A percentile compares a stretch with the other conserved stretches of the same genome.
Conservation (phyloP, 2,797 vertebrate species). For the Gymnopithys bicolor region DNA sequence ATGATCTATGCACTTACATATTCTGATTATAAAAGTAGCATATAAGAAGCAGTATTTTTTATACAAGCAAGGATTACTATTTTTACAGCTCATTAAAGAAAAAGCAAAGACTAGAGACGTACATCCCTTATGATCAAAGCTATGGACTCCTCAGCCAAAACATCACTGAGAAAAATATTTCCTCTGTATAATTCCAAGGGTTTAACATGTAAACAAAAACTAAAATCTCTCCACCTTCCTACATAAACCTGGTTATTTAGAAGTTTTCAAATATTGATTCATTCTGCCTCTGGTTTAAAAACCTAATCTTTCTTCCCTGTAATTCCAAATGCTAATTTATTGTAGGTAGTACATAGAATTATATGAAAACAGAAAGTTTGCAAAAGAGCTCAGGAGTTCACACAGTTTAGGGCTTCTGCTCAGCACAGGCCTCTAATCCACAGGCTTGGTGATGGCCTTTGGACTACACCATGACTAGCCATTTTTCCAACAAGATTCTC, state of each 20-base stretch:
- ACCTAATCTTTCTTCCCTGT: neutral
- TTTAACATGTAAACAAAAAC: neutral
- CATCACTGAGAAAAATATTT: neutral
- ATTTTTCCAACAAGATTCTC: neutral
- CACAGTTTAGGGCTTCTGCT: neutral
- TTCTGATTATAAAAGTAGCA: neutral
- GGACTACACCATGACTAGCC: neutral
- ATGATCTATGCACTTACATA: neutral
- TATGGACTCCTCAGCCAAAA: neutral
- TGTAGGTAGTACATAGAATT: neutral
- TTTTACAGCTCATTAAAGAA: slow-evolving; percentile 16
- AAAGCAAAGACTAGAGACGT: neutral
- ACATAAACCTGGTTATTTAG: neutral
- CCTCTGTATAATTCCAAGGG: neutral
- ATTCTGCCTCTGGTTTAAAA: neutral
- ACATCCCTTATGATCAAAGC: slow-evolving; percentile 9
- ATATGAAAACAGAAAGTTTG: neutral
- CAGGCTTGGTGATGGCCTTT: neutral
- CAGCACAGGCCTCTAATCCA: neutral
- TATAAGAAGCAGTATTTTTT: neutral
- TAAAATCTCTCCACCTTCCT: neutral
- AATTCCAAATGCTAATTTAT: neutral
- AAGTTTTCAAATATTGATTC: neutral
- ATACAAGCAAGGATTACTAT: neutral
- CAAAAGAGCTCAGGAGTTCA: neutral